Conservation (phyloP, 1,140 invertebrate genomes). For the Bombus huntii region DNA sequence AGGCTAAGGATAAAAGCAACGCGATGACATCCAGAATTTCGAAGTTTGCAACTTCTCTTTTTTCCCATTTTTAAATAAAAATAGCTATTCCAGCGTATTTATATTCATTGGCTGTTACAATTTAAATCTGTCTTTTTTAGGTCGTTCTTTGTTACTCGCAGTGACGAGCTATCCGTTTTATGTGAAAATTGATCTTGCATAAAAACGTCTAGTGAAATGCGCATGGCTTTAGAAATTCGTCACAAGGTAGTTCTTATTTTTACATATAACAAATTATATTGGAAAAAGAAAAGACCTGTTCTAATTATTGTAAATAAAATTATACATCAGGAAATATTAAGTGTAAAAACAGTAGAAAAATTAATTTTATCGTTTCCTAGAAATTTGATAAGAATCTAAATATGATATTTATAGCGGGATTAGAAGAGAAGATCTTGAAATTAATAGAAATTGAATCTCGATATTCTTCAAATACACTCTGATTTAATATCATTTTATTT, state of each 20-base stretch:
- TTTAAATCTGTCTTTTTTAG: not conserved
- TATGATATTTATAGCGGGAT: too few relatives aligned
- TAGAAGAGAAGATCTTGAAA: too few relatives aligned
- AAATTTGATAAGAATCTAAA: not conserved
- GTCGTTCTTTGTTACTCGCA: not conserved
- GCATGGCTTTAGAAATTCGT: not conserved
- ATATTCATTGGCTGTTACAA: not conserved
- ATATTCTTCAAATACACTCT: not conserved
- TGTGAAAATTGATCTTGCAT: conserved; percentile 5
- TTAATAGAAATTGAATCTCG: too few relatives aligned
- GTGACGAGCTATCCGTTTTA: not conserved
- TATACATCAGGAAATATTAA: not conserved
- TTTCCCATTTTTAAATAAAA: not conserved
- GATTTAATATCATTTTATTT: not conserved
- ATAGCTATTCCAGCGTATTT: not conserved
- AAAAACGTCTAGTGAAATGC: not conserved
- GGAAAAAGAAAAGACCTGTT: not conserved
- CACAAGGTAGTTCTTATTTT: not conserved
- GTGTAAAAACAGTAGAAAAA: not conserved
- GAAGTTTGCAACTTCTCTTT: not conserved
- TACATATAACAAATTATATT: not conserved
- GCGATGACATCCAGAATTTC: not conserved
- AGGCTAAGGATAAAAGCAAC: not conserved
- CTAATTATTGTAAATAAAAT: too few relatives aligned
- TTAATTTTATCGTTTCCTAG: not conserved